Conservation (phyloP, 2,113 vertebrate genomes). For the Chaenocephalus aceratus region DNA sequence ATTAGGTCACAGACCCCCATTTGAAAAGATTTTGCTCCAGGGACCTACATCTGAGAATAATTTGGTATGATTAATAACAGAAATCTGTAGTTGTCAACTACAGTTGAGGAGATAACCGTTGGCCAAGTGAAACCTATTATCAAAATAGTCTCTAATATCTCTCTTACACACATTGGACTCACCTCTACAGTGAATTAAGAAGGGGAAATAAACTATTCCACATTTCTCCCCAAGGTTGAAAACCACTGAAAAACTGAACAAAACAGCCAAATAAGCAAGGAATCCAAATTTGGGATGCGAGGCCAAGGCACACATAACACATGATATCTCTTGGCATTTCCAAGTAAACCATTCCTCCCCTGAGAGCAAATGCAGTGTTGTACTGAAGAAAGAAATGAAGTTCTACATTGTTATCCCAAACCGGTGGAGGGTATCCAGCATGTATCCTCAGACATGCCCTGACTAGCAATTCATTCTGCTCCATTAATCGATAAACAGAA, state of each 20-base stretch:
- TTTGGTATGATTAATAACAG: too few relatives aligned
- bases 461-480: conserved; percentile 65
- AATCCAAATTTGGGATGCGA: conserved; percentile 25
- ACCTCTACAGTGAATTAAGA: too few relatives aligned
- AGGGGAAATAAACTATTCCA: too few relatives aligned
- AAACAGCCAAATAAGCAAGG: conserved; percentile 6
- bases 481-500: conserved; percentile 27
- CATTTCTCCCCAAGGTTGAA: too few relatives aligned
- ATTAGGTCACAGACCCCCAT: too few relatives aligned
- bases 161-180: too few relatives aligned
- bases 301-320: conserved; percentile 31
- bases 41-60: too few relatives aligned
- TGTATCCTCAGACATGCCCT: conserved; percentile 43
- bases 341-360: conserved; percentile 45
- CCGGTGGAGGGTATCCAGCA: conserved; percentile 22
- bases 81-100: too few relatives aligned
- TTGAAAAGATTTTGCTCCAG: too few relatives aligned
- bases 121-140: too few relatives aligned
- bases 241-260: neutral
- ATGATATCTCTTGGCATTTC: conserved; percentile 36
- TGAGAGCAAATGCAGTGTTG: conserved; percentile 17
- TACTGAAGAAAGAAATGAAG: conserved; percentile 39
- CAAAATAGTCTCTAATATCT: too few relatives aligned
- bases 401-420: conserved; percentile 51
- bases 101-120: too few relatives aligned